Conservation (phyloP, 2,888 invertebrate genomes). For the Tricholauxania praeusta region DNA sequence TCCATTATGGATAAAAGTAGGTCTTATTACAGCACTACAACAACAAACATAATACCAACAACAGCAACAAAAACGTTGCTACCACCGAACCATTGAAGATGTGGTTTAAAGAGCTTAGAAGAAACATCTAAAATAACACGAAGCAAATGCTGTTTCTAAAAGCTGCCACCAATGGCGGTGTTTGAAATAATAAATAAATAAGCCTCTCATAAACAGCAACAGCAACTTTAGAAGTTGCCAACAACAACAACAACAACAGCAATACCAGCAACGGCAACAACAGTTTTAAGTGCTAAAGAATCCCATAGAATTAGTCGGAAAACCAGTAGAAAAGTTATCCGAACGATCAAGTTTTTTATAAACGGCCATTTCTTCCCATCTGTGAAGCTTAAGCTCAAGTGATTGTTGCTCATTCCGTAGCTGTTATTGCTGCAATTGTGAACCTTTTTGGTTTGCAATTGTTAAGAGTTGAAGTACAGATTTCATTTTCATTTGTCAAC, state of each 20-base stretch:
- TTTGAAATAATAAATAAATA: constrained; percentile 16
- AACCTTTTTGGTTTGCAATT: too few relatives aligned
- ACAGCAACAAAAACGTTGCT: not conserved
- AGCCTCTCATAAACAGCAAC: not conserved
- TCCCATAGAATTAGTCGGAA: not conserved
- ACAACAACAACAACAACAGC: not conserved
- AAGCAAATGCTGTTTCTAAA: not conserved
- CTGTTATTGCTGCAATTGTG: not conserved
- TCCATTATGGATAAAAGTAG: constrained; percentile 1
- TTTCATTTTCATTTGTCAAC: too few relatives aligned
- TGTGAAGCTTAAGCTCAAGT: not conserved
- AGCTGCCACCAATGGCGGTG: not conserved
- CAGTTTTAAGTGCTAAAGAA: constrained; percentile 1
- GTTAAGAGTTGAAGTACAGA: too few relatives aligned
- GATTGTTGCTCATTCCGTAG: not conserved
- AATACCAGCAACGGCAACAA: constrained; percentile 7
- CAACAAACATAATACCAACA: not conserved
- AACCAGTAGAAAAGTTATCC: not conserved
- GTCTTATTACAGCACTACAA: constrained; percentile 18
- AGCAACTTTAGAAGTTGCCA: too few relatives aligned
- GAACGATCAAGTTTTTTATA: not conserved
- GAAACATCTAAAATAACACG: not conserved
- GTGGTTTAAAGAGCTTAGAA: not conserved
- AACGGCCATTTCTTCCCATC: too few relatives aligned
- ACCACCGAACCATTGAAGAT: constrained; percentile 2